phyloP scores from a whole-genome alignment of 1,140 invertebrate species.

The Drosophila rhopaloa region DNA sequence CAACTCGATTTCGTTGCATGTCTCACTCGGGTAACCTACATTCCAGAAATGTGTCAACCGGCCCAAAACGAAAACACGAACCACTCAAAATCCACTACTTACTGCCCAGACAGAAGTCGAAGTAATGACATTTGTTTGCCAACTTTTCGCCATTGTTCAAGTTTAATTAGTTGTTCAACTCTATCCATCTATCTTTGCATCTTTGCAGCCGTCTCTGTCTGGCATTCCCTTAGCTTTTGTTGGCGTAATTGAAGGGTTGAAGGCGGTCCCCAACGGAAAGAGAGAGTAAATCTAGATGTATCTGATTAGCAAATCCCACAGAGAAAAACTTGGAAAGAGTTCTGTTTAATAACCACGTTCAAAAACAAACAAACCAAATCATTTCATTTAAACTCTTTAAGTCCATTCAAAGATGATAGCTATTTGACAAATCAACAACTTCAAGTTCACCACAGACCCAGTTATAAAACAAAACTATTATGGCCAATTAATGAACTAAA shows the following conservation, averaged over 20 bases:
- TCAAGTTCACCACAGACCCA: slow-evolving; percentile 8
- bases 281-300: slow-evolving; percentile 24
- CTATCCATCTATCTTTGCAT: slow-evolving; percentile 29
- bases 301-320: slow-evolving; percentile 16
- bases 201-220: slow-evolving; percentile 9
- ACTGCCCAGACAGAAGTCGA: slow-evolving; percentile 33
- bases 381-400: not conserved
- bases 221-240: slow-evolving; percentile 9
- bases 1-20: slow-evolving; percentile 56
- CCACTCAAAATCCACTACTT: slow-evolving; percentile 28
- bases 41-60: slow-evolving; percentile 67
- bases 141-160: slow-evolving; percentile 75
- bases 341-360: not conserved
- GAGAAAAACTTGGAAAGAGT: not conserved
- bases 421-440: not conserved
- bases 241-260: slow-evolving; percentile 28
- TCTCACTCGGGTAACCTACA: slow-evolving; percentile 65
- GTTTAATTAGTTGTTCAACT: slow-evolving; percentile 78
- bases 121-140: slow-evolving; percentile 75
- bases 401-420: not conserved
- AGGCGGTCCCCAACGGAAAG: slow-evolving; percentile 8
- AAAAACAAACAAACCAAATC: not conserved
- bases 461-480: slow-evolving; percentile 46
- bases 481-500: slow-evolving; percentile 43
- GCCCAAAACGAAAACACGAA: slow-evolving; percentile 35